These are phyloP conservation scores for Rhynchopsitta pachyrhyncha DNA, from an alignment of 2,113 vertebrate genomes.

Conservation along the genomic window DNA sequence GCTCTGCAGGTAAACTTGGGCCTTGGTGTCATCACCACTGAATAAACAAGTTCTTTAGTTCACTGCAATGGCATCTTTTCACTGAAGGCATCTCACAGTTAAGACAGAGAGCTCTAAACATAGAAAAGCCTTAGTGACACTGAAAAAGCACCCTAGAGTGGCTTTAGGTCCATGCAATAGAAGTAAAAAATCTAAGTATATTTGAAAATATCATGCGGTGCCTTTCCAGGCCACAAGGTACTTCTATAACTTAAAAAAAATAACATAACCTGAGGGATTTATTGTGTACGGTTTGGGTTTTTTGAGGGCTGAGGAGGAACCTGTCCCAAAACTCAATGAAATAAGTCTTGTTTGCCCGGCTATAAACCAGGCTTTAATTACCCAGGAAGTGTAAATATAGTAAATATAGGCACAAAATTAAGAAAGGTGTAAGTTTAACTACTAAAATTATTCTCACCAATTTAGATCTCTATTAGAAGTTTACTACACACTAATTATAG, in stretches of 20 bases:
- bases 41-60: neutral
- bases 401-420: neutral
- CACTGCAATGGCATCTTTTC: neutral
- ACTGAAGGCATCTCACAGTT: rapidly evolving
- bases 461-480: neutral
- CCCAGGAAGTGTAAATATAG: neutral
- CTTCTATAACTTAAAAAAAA: neutral
- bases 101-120: neutral
- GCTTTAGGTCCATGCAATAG: neutral
- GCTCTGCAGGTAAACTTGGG: neutral
- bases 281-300: neutral
- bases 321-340: neutral
- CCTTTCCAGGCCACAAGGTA: neutral
- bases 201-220: neutral
- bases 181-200: neutral
- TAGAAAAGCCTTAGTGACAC: neutral
- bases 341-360: neutral
- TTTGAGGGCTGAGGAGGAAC: neutral
- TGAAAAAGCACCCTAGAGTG: neutral
- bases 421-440: neutral
- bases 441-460: neutral
- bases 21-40: neutral
- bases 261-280: neutral
- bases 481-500: neutral
- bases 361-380: neutral